phyloP scores from a whole-genome alignment of 2,797 vertebrate species.

The Neosalanx taihuensis region DNA sequence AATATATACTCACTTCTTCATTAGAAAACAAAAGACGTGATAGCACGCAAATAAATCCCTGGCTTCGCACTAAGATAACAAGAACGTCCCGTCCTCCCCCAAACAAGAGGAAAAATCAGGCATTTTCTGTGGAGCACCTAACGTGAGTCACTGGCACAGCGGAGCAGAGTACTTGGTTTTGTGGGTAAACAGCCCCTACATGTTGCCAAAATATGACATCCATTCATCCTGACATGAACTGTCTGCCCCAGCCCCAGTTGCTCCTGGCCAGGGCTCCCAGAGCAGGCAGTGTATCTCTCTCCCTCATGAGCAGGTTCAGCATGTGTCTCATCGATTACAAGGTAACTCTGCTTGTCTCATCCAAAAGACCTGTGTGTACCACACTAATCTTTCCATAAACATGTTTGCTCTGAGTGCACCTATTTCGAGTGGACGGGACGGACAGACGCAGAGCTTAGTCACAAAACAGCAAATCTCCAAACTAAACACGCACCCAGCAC shows the following conservation, averaged over 20 bases:
- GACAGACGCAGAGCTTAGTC: too few species aligned
- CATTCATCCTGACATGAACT: conserved; percentile 44
- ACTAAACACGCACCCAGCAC: too few species aligned
- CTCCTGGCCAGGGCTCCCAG: conserved; percentile 29
- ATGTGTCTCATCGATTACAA: conserved; percentile 37
- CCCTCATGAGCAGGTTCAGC: conserved; percentile 25
- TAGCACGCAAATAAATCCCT: conserved; percentile 3
- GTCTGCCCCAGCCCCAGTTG: conserved; percentile 34
- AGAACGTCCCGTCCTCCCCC: conserved; percentile 19
- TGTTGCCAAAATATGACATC: conserved; percentile 43
- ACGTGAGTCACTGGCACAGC: conserved; percentile 41
- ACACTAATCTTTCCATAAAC: neutral
- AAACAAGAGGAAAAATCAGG: conserved; percentile 36
- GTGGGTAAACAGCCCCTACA: conserved; percentile 34
- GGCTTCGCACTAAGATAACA: conserved; percentile 40
- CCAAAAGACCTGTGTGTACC: neutral
- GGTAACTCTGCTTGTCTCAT: neutral
- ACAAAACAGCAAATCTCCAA: too few species aligned
- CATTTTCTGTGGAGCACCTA: conserved; percentile 13
- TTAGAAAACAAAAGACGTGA: too few species aligned
- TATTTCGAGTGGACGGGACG: too few species aligned
- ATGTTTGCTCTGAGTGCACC: too few species aligned
- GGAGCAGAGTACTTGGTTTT: conserved; percentile 25
- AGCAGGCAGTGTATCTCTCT: conserved; percentile 27
- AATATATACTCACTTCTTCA: too few species aligned